These are phyloP conservation scores for Triplophysa dalaica DNA, from an alignment of 2,113 vertebrate species.

Conservation along the genomic window DNA sequence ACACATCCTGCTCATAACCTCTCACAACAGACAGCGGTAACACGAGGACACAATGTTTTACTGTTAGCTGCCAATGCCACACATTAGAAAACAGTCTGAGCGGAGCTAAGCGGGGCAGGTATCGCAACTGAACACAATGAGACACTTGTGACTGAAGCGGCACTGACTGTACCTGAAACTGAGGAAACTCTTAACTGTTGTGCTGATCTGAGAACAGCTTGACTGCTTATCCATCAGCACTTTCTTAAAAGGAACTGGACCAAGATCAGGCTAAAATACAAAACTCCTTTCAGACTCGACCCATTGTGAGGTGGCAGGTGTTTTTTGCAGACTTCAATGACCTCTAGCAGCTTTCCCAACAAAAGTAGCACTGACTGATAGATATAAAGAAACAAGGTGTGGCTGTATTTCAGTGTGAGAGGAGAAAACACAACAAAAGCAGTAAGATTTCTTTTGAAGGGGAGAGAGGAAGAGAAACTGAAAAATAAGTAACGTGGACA, in stretches of 20 bases:
- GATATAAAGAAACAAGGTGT: slow-evolving; percentile 51
- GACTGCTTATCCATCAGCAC: neutral
- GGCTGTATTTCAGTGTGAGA: slow-evolving; percentile 26
- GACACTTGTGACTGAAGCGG: neutral
- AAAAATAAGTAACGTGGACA: neutral
- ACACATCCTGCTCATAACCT: slow-evolving; percentile 39
- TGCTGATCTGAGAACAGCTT: neutral
- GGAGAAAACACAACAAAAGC: slow-evolving; percentile 1
- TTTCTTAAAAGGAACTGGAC: neutral
- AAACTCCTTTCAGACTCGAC: slow-evolving; percentile 11
- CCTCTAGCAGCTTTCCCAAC: slow-evolving; percentile 22
- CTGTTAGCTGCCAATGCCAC: slow-evolving; percentile 47
- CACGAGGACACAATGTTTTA: slow-evolving; percentile 41
- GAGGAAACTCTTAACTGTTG: neutral
- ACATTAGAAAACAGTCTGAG: slow-evolving; percentile 33
- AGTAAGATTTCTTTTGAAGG: slow-evolving; percentile 22
- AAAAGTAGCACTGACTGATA: slow-evolving; percentile 35
- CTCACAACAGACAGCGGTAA: slow-evolving; percentile 20
- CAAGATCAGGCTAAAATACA: neutral
- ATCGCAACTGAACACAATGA: neutral
- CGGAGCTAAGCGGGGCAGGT: slow-evolving; percentile 25
- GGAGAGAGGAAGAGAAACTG: neutral
- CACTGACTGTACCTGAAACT: neutral
- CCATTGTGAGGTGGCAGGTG: slow-evolving; percentile 30
- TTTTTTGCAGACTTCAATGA: slow-evolving; percentile 33